These are phyloP conservation scores for Emydocephalus ijimae DNA, from an alignment of 2,113 vertebrate genomes.

Conservation along the genomic window DNA sequence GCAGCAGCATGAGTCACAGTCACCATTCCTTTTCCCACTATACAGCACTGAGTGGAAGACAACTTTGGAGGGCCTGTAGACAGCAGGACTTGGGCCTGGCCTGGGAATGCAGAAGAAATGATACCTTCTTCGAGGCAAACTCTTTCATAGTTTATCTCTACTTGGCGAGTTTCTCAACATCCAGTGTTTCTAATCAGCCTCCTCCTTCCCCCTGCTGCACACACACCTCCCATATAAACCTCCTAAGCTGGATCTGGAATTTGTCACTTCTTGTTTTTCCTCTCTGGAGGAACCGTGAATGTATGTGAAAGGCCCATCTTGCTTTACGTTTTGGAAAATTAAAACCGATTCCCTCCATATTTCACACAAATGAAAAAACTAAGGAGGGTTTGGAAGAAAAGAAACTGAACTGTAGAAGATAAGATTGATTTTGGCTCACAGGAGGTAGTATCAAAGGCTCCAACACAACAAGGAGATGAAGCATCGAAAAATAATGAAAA, in stretches of 20 bases:
- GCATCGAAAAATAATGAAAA: background rate
- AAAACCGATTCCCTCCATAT: background rate
- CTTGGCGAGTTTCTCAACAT: background rate
- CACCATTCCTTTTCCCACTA: background rate
- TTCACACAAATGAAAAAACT: background rate
- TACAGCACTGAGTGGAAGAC: background rate
- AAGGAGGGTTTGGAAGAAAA: background rate
- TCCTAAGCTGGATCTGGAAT: background rate
- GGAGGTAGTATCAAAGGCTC: background rate
- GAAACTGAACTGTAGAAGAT: background rate
- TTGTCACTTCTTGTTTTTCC: background rate
- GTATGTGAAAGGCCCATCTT: background rate
- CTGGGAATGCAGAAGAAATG: background rate
- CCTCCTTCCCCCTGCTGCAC: background rate
- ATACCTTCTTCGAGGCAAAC: background rate
- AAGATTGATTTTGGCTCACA: background rate
- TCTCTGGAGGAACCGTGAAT: background rate
- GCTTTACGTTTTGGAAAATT: background rate
- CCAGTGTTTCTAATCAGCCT: background rate
- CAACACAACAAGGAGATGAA: background rate
- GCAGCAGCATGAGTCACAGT: background rate
- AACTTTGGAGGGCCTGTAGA: fast-evolving
- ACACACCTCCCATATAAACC: background rate
- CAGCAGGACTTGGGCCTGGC: fast-evolving
- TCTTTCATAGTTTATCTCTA: background rate